Conservation (phyloP, 2,113 vertebrate genomes). For the Plecotus auritus region DNA sequence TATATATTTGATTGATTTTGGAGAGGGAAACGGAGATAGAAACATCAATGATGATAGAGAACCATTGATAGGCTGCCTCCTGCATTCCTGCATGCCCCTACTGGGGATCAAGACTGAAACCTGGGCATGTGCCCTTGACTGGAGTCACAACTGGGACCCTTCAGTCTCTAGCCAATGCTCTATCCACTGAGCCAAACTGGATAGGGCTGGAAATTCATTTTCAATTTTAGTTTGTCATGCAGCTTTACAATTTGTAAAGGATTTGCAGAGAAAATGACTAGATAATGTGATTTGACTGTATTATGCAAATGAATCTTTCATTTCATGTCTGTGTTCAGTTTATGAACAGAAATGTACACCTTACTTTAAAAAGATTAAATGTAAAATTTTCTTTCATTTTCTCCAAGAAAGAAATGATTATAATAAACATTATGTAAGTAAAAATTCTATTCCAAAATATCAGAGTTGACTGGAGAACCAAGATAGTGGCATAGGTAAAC, state of each 20-base stretch:
- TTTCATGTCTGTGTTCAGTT: slow-evolving; percentile 16
- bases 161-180: no score
- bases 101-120: no score
- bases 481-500: no score
- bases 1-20: no score
- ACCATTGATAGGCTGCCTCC: no score
- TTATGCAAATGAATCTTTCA: slow-evolving; percentile 12
- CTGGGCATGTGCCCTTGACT: no score
- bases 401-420: not conserved
- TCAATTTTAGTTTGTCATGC: slow-evolving; percentile 1
- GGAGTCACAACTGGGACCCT: no score
- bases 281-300: slow-evolving; percentile 17
- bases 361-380: slow-evolving; percentile 33
- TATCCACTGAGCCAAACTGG: no score
- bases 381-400: not conserved
- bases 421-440: slow-evolving; percentile 2
- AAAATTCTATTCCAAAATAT: slow-evolving; percentile 3
- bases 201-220: not conserved
- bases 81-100: no score
- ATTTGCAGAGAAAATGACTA: slow-evolving; percentile 19
- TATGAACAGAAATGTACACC: not conserved
- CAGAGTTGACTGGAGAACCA: not conserved
- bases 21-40: no score
- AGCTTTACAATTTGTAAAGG: slow-evolving; percentile 11
- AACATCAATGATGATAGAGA: no score